Conservation (phyloP, 2,113 vertebrate species). For the Thermophis baileyi region DNA sequence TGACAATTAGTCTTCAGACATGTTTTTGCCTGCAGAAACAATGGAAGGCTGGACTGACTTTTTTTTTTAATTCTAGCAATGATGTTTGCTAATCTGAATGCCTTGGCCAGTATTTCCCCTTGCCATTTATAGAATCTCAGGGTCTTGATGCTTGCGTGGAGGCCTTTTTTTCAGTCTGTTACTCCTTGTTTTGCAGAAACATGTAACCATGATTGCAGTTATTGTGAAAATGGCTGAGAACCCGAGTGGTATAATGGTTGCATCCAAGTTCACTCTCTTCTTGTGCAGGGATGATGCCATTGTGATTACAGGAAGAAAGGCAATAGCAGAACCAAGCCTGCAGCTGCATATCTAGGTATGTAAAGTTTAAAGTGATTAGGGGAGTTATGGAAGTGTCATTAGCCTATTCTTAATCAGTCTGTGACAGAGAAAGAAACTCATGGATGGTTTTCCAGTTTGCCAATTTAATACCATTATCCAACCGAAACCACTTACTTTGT, state of each 20-base stretch:
- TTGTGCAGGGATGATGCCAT: background rate
- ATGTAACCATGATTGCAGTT: background rate
- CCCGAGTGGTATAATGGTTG: background rate
- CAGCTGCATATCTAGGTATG: background rate
- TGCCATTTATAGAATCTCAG: background rate
- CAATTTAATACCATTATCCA: background rate
- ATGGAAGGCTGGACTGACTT: background rate
- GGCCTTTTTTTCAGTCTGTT: background rate
- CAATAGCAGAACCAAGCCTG: background rate
- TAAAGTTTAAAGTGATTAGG: background rate
- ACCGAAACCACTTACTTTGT: background rate
- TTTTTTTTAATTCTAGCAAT: background rate
- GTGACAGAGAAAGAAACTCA: background rate
- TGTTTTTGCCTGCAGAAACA: background rate
- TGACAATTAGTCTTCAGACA: background rate
- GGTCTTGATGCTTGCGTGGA: background rate
- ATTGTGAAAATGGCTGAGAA: background rate
- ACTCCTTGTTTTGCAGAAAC: background rate
- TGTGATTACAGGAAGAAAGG: background rate
- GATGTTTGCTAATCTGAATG: background rate
- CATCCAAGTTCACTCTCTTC: background rate
- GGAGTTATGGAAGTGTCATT: background rate
- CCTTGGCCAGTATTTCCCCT: background rate
- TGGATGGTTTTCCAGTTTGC: background rate
- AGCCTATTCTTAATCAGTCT: background rate